Percentiles rank a stretch among this genome's conserved stretches.
phyloP scores from a whole-genome alignment of 2,797 vertebrate genomes.

The Chiroxiphia lanceolata region DNA sequence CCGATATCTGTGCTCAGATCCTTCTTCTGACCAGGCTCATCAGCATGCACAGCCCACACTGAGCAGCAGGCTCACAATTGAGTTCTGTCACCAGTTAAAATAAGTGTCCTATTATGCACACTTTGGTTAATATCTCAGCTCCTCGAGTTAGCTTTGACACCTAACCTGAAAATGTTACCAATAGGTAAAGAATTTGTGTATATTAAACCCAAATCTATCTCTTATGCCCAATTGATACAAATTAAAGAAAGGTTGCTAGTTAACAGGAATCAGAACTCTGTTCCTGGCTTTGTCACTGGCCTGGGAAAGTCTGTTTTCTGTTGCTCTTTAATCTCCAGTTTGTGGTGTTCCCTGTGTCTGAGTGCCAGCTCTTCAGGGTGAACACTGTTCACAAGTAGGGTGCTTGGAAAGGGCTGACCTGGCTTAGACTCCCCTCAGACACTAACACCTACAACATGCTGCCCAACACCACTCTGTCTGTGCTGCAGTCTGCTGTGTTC shows the following conservation, averaged over 20 bases:
- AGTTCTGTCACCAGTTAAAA: not conserved
- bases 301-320: not conserved
- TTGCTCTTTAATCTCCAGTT: not conserved
- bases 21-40: not conserved
- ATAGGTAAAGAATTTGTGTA: not conserved
- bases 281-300: not conserved
- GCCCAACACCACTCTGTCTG: rapidly evolving
- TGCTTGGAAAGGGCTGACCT: not conserved
- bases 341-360: not conserved
- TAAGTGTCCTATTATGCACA: not conserved
- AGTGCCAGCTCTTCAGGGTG: not conserved
- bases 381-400: not conserved
- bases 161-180: not conserved
- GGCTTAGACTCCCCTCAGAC: too few relatives aligned
- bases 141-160: not conserved
- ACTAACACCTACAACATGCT: not conserved
- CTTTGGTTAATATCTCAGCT: not conserved
- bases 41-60: not conserved
- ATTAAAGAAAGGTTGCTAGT: not conserved
- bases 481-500: not conserved
- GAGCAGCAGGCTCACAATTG: not conserved
- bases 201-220: not conserved
- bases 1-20: not conserved
- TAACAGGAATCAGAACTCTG: not conserved
- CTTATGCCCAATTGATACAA: not conserved